Base-by-base conservation (phyloP, 2,113 vertebrate species). In the Mugil cephalus region DNA sequence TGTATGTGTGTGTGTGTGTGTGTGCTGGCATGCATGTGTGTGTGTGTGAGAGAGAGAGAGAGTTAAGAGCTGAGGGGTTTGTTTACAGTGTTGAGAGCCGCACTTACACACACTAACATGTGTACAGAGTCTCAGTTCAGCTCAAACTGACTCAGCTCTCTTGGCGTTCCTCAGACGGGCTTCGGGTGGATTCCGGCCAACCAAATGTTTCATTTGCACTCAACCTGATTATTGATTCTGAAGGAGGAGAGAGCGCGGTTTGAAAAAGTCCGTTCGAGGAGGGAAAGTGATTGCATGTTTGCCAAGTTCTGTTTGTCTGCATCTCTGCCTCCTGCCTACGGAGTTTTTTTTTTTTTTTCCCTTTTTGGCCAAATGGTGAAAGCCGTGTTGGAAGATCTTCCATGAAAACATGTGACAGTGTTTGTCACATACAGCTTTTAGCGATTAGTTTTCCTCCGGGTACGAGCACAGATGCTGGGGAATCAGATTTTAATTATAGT, bases 1-100 rank as follows among this genome's bases (percentile, higher is more conserved):
- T 74, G 50, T 61, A 30, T 60, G 48, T 67, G 48, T 62, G 77
- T 75, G 78, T 69, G 52, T 53, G 38, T 48, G 59, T 54, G 55
- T 61, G 51, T 40, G 66, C 51, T 11, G 17, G 69, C 52, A 43
- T 69, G 39, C 38, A 45, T 63, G 60, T 64, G 46, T 54, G 64
- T 45, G 58, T 60, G 46, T 24, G 59, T 68, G 68, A 39, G 47
- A 59, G 38, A 30, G 62, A 30, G 24, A 30, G 77, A 72, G 74
- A 77, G 58, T 88, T 82, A 79, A 84, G 82, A 80, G 85, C 84
- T 81, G 71, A 85, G 80, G 87, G 85, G 84, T 83, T 88, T 91
- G 86, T 91, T 91, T 89, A 92, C 87, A 77, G 89, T 86, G 83
- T 79, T 89, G 90, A 92, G 90, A 90, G 90, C 83, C 55, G 68